These are phyloP conservation scores for Bombus ignitus DNA, from an alignment of 1,140 invertebrate genomes.

Conservation along the genomic window DNA sequence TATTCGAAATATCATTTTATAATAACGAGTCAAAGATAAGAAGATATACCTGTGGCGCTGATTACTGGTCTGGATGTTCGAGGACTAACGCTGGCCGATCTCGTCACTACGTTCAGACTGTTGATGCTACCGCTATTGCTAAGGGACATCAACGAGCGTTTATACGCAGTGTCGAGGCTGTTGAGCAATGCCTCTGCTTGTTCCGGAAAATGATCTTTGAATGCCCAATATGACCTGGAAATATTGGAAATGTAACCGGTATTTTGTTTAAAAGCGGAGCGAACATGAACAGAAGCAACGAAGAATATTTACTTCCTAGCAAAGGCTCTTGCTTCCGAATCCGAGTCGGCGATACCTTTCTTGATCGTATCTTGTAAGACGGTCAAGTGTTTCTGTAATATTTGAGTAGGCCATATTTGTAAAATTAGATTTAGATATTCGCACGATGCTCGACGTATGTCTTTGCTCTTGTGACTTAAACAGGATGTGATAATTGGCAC, in stretches of 20 bases:
- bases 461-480: constrained; percentile 94
- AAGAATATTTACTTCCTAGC: constrained; percentile 86
- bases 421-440: constrained; percentile 94
- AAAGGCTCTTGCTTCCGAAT: constrained; percentile 91
- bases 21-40: neutral
- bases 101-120: constrained; percentile 80
- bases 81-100: constrained; percentile 78
- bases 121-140: constrained; percentile 83
- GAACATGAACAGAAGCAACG: neutral
- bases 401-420: constrained; percentile 91
- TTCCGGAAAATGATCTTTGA: constrained; percentile 94
- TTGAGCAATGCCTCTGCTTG: constrained; percentile 93
- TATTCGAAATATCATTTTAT: neutral
- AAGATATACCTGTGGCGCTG: constrained; percentile 76
- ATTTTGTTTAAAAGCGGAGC: neutral
- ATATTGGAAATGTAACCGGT: neutral
- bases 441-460: constrained; percentile 91
- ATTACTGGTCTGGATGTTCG: constrained; percentile 76
- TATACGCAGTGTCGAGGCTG: constrained; percentile 92
- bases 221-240: constrained; percentile 94
- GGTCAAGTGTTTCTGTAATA: constrained; percentile 91
- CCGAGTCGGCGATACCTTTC: constrained; percentile 95
- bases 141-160: constrained; percentile 88
- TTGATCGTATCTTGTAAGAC: constrained; percentile 93
- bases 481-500: constrained; percentile 94